Evolutionary conservation across 2,888 invertebrate genomes (phyloP).

Genomic region (Stramonita haemastoma): DNA sequence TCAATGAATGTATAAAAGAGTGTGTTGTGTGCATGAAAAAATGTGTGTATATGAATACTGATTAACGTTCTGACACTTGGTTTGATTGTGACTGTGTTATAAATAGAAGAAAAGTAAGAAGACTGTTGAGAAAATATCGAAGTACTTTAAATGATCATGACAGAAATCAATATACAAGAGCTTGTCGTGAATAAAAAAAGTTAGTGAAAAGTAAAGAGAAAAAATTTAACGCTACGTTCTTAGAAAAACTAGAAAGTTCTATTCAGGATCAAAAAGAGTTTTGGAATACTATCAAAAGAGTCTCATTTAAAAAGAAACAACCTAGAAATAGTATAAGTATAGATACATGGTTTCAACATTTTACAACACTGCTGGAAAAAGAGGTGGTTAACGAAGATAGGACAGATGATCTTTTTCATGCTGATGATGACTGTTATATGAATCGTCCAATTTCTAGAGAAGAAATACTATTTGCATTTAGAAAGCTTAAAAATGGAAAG

Average conservation of each 20-base stretch:
- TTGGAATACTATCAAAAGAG: neutral
- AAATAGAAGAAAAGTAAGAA: neutral
- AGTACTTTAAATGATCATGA: neutral
- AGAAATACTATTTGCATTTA: neutral
- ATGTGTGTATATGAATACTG: too few relatives aligned
- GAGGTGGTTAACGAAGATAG: neutral
- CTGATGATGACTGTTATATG: neutral
- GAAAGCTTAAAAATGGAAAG: neutral
- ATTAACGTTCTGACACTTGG: too few relatives aligned
- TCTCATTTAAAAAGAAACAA: neutral
- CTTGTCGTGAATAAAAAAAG: neutral
- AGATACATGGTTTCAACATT: neutral
- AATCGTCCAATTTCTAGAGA: neutral
- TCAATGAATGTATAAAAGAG: too few relatives aligned
- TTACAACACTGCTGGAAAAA: neutral
- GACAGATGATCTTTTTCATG: too few relatives aligned
- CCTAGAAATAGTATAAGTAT: neutral
- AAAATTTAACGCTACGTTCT: neutral
- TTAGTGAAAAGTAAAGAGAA: neutral
- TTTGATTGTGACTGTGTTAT: neutral
- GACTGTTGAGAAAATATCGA: too few relatives aligned
- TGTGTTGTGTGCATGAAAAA: too few relatives aligned
- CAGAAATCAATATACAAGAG: neutral
- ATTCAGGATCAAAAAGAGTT: neutral
- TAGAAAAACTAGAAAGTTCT: neutral